Evolutionary conservation across 2,888 invertebrate genomes (phyloP).

Genomic region (Leptopilina drosophilae): DNA sequence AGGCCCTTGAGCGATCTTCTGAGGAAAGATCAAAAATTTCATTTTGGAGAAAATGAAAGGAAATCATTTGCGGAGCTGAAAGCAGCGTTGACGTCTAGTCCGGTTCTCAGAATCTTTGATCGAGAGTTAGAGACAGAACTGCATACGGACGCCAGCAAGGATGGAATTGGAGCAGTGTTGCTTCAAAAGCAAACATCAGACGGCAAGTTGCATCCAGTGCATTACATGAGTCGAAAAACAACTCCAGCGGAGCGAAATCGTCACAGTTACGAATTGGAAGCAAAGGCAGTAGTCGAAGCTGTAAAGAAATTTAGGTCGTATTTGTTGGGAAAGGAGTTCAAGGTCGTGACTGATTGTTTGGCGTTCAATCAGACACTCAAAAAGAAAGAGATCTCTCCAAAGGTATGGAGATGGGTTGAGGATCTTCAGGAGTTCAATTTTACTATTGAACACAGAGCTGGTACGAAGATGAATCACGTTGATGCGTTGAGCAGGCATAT

Average conservation of each 20-base stretch:
- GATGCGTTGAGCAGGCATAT: slow-evolving; percentile 44
- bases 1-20: neutral
- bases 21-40: neutral
- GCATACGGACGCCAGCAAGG: neutral
- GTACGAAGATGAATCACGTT: slow-evolving; percentile 45
- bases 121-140: neutral
- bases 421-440: slow-evolving; percentile 43
- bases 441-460: slow-evolving; percentile 42
- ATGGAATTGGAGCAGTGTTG: neutral
- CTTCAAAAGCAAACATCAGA: neutral
- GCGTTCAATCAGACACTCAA: slow-evolving; percentile 48
- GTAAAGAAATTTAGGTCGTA: slow-evolving; percentile 50
- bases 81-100: neutral
- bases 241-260: neutral
- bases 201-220: neutral
- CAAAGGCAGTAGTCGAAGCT: slow-evolving; percentile 57
- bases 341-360: slow-evolving; percentile 53
- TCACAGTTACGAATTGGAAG: slow-evolving; percentile 52
- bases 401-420: slow-evolving; percentile 46
- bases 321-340: slow-evolving; percentile 29
- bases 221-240: neutral
- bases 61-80: neutral
- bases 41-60: neutral
- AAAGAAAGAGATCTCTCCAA: slow-evolving; percentile 43
- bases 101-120: neutral